Percentiles rank a stretch among this genome's conserved stretches.
Conservation (phyloP, 2,113 vertebrate genomes). For the Isurus oxyrinchus region DNA sequence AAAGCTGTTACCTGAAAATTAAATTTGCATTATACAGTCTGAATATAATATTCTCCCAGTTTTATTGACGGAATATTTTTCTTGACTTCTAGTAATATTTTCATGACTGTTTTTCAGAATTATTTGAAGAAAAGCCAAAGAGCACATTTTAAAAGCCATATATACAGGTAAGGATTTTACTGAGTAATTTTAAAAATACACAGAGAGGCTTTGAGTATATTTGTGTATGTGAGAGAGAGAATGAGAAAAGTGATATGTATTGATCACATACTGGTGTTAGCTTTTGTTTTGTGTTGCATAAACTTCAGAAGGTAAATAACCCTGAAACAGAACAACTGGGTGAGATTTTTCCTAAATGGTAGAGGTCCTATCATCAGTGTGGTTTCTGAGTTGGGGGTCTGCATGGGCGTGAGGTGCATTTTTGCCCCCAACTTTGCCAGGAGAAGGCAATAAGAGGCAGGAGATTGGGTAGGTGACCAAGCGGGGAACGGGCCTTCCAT, state of each 20-base stretch:
- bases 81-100: neutral
- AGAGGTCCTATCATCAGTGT: too few species aligned
- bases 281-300: neutral
- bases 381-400: too few species aligned
- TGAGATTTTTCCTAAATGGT: too few species aligned
- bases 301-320: neutral
- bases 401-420: too few species aligned
- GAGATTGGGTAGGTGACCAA: too few species aligned
- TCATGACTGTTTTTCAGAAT: neutral
- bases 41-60: neutral
- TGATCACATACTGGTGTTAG: neutral
- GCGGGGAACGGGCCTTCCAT: too few species aligned
- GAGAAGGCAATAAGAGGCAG: too few species aligned
- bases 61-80: neutral
- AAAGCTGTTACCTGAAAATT: neutral
- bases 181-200: neutral
- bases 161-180: neutral
- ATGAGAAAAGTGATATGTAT: neutral
- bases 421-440: too few species aligned
- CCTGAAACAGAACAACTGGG: too few species aligned
- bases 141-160: neutral
- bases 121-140: neutral
- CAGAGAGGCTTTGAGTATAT: neutral
- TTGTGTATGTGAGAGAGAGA: neutral
- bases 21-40: neutral